Evolutionary conservation across 2,888 invertebrate genomes (phyloP).

Genomic region (Stictocephala bisonia): DNA sequence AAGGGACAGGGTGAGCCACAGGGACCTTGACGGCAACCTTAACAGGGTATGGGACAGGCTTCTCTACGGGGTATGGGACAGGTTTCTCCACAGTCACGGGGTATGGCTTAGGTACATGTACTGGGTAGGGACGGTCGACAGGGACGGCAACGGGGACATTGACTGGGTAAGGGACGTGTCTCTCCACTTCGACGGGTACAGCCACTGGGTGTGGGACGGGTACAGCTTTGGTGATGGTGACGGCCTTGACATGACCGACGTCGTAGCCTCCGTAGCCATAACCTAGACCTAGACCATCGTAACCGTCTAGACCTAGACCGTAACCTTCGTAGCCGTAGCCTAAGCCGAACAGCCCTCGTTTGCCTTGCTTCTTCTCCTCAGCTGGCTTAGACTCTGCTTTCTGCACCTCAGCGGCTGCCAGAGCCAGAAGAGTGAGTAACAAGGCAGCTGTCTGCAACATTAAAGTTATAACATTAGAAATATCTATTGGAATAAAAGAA

Average conservation of each 20-base stretch:
- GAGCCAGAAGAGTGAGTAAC: slow-evolving; percentile 61
- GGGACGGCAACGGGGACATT: slow-evolving; percentile 62
- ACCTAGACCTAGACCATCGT: slow-evolving; percentile 41
- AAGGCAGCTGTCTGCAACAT: slow-evolving; percentile 9
- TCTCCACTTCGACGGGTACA: slow-evolving; percentile 62
- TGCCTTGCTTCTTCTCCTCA: slow-evolving; percentile 62
- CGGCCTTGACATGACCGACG: slow-evolving; percentile 57
- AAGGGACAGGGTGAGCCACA: slow-evolving; percentile 56
- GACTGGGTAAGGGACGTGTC: slow-evolving; percentile 61
- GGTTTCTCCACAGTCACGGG: slow-evolving; percentile 65
- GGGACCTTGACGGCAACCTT: slow-evolving; percentile 57
- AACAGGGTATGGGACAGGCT: slow-evolving; percentile 65
- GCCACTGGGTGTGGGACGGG: slow-evolving; percentile 68
- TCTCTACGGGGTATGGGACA: slow-evolving; percentile 66
- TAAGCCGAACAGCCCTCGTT: slow-evolving; percentile 66
- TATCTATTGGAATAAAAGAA: no score
- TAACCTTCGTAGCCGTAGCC: slow-evolving; percentile 59
- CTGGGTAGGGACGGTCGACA: slow-evolving; percentile 63
- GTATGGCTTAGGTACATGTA: slow-evolving; percentile 64
- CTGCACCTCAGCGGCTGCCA: slow-evolving; percentile 64
- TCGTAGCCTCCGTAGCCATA: slow-evolving; percentile 59
- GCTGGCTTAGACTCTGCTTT: slow-evolving; percentile 59
- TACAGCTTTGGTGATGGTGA: slow-evolving; percentile 66
- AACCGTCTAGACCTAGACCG: slow-evolving; percentile 50
- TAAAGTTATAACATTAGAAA: no score